Conservation (phyloP, 1,140 invertebrate species). For the Grapholita molesta region DNA sequence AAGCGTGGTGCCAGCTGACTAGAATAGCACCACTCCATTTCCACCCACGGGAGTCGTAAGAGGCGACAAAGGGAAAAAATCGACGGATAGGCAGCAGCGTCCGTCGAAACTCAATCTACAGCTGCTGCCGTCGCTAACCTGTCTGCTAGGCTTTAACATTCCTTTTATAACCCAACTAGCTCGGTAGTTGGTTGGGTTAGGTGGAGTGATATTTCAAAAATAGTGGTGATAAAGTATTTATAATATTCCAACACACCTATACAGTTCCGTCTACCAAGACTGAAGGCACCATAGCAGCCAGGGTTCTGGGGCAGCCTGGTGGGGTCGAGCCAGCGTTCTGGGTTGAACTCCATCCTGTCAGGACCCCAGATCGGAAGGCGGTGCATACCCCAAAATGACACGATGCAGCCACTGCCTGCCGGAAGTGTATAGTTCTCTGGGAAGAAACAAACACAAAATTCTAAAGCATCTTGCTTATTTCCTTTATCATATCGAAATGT, state of each 20-base stretch:
- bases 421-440: neutral
- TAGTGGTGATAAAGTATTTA: neutral
- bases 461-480: too few relatives aligned
- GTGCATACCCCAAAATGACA: conserved; percentile 19
- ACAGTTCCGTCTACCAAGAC: conserved; percentile 80
- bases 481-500: too few relatives aligned
- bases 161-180: too few relatives aligned
- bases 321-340: conserved; percentile 82
- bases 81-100: too few relatives aligned
- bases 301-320: conserved; percentile 60
- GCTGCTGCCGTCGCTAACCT: too few relatives aligned
- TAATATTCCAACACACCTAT: conserved; percentile 60
- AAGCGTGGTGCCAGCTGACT: too few relatives aligned
- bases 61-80: too few relatives aligned
- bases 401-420: neutral
- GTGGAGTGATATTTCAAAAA: neutral
- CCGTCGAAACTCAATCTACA: too few relatives aligned
- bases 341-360: conserved; percentile 76
- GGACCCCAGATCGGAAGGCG: conserved; percentile 39
- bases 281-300: conserved; percentile 80
- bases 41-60: too few relatives aligned
- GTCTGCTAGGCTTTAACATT: too few relatives aligned
- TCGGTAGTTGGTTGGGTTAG: neutral
- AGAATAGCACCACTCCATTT: too few relatives aligned
- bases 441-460: neutral